Evolutionary conservation across 2,888 invertebrate species (phyloP), one percentile per base, ranked within the genome.

Genomic region (Archips crataeganus): DNA sequence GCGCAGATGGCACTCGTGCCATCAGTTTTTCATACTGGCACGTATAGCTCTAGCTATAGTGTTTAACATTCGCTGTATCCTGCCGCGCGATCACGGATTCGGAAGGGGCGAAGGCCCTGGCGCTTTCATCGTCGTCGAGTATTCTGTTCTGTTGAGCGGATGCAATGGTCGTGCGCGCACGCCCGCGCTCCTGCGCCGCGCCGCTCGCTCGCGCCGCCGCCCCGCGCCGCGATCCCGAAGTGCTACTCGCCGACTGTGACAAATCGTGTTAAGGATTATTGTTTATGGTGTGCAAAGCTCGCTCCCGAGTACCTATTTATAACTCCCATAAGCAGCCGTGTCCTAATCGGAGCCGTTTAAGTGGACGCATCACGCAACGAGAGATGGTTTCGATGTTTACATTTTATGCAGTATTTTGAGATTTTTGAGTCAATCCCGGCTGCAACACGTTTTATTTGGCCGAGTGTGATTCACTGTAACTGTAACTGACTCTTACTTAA

Each of bases 71-170:
- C 85, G 86, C 90, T 92, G 93, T 92, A 93, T 94, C 93, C 90
- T 90, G 86, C 79, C 87, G 64, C 75, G 88, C 90, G 92, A 90
- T 90, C 92, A 92, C 87, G 87, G 89, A 87, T 89, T 91, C 92
- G 90, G 93, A 92, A 93, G 92, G 93, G 94, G 90, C 90, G 89
- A 90, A 89, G 90, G 91, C 91, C 91, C 92, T 89, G 84, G 86
- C 85, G 89, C 86, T 90, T 90, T 90, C 87, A 86, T 83, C 84
- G 82, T 90, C 87, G 87, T 83, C 84, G 82, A 80, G 81, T 82
- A 86, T 86, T 86, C 86, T 86, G 90, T 91, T 75, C 92, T 93
- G 91, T 93, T 89, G 92, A 87, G 87, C 80, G 86, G 87, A 86
- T 87, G 93, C 89, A 82, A 91, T 90, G 92, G 86, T 84, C 86